Conservation (phyloP, 1,140 invertebrate genomes). For the Diabrotica undecimpunctata region DNA sequence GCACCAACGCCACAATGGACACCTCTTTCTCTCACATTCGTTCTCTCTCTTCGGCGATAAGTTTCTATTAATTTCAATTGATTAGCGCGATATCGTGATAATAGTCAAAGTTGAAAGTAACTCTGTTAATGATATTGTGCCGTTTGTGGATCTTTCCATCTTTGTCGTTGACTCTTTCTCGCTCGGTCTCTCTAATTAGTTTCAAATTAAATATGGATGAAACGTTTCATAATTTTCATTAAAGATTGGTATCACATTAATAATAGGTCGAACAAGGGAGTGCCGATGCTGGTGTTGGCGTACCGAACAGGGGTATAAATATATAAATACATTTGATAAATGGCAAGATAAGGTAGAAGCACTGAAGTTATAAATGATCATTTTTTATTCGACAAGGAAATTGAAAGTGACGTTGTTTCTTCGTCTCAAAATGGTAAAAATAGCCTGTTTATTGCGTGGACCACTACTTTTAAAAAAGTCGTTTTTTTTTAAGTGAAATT, state of each 20-base stretch:
- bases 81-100: constrained; percentile 23
- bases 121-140: constrained; percentile 25
- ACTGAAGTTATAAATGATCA: constrained; percentile 31
- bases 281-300: constrained; percentile 6
- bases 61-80: constrained; percentile 26
- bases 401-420: no score
- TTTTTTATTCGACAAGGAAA: constrained; percentile 12
- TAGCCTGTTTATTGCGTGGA: no score
- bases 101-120: constrained; percentile 18
- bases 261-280: constrained; percentile 28
- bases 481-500: no score
- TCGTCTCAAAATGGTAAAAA: no score
- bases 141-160: constrained; percentile 18
- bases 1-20: no score
- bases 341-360: constrained; percentile 25
- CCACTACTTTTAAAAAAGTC: no score
- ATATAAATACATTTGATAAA: constrained; percentile 30
- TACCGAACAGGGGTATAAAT: constrained; percentile 13
- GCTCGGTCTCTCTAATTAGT: constrained; percentile 30
- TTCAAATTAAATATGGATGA: constrained; percentile 37
- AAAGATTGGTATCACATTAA: constrained; percentile 41
- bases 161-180: constrained; percentile 13
- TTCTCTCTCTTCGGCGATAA: not conserved
- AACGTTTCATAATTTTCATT: constrained; percentile 41
- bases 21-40: not conserved